Conservation (phyloP, 2,888 invertebrate genomes). For the Brachyptera risi region DNA sequence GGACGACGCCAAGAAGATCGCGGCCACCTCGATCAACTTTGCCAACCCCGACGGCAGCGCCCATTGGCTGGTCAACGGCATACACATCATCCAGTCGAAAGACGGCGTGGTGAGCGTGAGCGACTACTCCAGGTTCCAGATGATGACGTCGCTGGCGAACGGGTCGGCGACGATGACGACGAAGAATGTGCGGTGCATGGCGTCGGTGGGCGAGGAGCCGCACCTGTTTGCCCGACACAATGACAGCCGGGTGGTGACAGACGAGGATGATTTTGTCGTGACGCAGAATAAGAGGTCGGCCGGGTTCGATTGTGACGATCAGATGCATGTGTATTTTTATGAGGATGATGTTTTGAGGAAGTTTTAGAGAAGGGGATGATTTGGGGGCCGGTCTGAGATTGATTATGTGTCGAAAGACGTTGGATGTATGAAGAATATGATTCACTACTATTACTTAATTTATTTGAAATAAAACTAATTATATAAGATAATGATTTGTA, state of each 20-base stretch:
- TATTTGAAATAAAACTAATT: no score
- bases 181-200: not conserved
- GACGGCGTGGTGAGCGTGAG: not conserved
- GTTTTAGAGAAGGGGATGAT: no score
- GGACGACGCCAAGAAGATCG: not conserved
- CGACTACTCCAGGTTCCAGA: constrained; percentile 1
- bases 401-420: no score
- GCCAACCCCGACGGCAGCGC: not conserved
- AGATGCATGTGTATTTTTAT: not conserved
- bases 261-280: not conserved
- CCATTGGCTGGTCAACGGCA: constrained; percentile 3
- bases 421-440: no score
- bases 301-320: not conserved
- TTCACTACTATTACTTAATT: no score
- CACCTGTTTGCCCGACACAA: constrained; percentile 6
- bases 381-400: no score
- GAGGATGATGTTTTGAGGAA: no score
- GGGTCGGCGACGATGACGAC: not conserved
- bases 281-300: not conserved
- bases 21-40: not conserved
- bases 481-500: no score
- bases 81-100: not conserved
- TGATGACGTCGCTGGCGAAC: constrained; percentile 2
- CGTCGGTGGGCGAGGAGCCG: not conserved
- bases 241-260: not conserved